Base-by-base conservation (phyloP, 53 echinoderm and acorn worm genomes). In the Luidia sarsii region DNA sequence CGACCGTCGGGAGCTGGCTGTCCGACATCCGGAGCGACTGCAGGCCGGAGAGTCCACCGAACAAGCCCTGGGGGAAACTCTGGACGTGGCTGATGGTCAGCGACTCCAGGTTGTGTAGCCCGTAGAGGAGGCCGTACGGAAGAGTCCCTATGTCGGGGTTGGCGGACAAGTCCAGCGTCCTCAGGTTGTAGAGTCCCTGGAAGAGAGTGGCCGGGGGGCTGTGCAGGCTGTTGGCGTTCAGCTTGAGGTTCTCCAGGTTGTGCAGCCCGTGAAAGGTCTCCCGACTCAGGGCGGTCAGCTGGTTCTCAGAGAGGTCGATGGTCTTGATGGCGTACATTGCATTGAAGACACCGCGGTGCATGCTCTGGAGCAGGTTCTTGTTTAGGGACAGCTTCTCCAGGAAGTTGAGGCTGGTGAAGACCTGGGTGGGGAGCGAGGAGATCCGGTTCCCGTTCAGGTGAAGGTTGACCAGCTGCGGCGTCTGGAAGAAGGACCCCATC, bases 351-450 rank as follows among this genome's bases (percentile, higher is more conserved):
- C 87, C 73, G 53, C 81, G 71, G 15, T 89, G 74, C 19, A 97
- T 36, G 24, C 60, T 80, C 55, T 73, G 82, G 3, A 97, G 57
- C 13, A 67, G 25, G 62, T 97, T 97, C 63, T 89, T 83, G 22
- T 91, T 91, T 0, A 97, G 85, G n/a, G 91, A 83, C 33, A 97
- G 63, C 20, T 86, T 71, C 23, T 94, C 88, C 41, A 97, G 83
- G n/a, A 80, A 77, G 28, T 80, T 41, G 16, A 93, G 57, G 39
- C 84, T 75, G 6, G 73, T 71, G 39, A 97, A 94, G 23, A 91
- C 41, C 70, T 83, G 82, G 28, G 89, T 70, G 15, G 88, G 86
- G 19, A 97, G 48, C 11, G 50, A 22, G 5, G 69, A 45, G 11
- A 97, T 83, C 24, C 61, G 81, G 66, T 97, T 97, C 29, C 83